A percentile compares a stretch with the other conserved stretches of the same genome.
These are phyloP conservation scores for Siphamia tubifer DNA, from an alignment of 2,113 vertebrate genomes.

Conservation along the genomic window DNA sequence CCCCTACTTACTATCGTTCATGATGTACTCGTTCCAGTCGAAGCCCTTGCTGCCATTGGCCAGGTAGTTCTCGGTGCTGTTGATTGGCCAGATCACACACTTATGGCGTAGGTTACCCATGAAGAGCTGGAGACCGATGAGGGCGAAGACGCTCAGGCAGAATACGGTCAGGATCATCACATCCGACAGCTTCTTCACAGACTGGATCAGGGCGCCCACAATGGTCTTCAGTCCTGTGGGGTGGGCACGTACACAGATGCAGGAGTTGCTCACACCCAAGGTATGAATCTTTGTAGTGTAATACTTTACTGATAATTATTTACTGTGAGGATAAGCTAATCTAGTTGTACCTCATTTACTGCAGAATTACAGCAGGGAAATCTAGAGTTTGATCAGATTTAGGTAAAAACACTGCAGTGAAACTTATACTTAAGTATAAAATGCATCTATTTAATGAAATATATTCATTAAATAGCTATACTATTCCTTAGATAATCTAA, in stretches of 20 bases:
- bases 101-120: slow-evolving; percentile 98
- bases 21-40: slow-evolving; percentile 96
- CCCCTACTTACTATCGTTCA: slow-evolving; percentile 89
- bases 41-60: slow-evolving; percentile 89
- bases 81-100: slow-evolving; percentile 95
- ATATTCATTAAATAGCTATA: not conserved
- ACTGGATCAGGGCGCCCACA: slow-evolving; percentile 97
- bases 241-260: slow-evolving; percentile 53
- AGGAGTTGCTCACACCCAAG: slow-evolving; percentile 21
- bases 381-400: not conserved
- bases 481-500: not conserved
- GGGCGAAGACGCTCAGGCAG: slow-evolving; percentile 97
- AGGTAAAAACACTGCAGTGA: not conserved
- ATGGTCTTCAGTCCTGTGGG: slow-evolving; percentile 96
- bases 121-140: slow-evolving; percentile 97
- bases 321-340: not conserved
- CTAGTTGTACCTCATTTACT: not conserved
- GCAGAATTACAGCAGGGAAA: not conserved
- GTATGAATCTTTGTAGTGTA: slow-evolving; percentile 14
- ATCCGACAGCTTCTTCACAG: slow-evolving; percentile 98
- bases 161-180: slow-evolving; percentile 99
- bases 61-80: slow-evolving; percentile 84
- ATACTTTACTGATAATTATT: not conserved
- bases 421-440: not conserved
- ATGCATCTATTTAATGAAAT: not conserved